These are phyloP conservation scores for Percopsis transmontana DNA, from an alignment of 2,113 vertebrate species.

Conservation along the genomic window DNA sequence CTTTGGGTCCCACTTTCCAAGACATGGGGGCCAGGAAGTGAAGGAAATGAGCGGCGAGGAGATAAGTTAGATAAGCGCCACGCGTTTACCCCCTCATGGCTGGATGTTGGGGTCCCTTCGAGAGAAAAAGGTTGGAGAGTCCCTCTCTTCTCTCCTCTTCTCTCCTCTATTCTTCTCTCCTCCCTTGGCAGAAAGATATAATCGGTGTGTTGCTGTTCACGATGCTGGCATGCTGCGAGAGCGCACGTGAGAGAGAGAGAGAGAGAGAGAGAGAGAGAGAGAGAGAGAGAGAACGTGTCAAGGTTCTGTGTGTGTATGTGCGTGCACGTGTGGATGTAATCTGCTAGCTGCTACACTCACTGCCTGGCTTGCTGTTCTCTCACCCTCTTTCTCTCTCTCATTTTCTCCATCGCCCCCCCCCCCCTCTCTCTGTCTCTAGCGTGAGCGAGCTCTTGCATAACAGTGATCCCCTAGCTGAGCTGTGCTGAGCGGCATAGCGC, in stretches of 20 bases:
- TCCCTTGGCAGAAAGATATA: constrained; percentile 20
- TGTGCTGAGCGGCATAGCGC: constrained; percentile 60
- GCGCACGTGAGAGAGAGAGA: constrained; percentile 18
- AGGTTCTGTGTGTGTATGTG: constrained; percentile 5
- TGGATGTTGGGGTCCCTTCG: neutral
- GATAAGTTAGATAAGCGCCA: neutral
- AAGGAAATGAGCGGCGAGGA: constrained; percentile 6
- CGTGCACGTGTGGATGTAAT: constrained; percentile 33
- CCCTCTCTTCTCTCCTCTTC: neutral
- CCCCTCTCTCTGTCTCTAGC: constrained; percentile 59
- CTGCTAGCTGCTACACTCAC: constrained; percentile 33
- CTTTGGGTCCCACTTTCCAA: constrained; percentile 18
- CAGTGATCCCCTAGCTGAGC: constrained; percentile 59
- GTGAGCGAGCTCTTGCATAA: constrained; percentile 77
- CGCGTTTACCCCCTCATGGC: constrained; percentile 37
- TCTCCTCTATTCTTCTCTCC: neutral
- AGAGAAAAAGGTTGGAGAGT: neutral
- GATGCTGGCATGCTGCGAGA: constrained; percentile 31
- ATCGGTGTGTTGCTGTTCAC: constrained; percentile 27
- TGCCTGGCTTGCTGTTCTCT: constrained; percentile 26
- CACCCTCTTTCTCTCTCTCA: neutral
- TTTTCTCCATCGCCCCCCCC: constrained; percentile 24
- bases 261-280: constrained; percentile 23
- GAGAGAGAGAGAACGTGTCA: constrained; percentile 1
- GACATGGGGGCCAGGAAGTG: constrained; percentile 41